These are phyloP conservation scores for Hyles euphorbiae DNA, from an alignment of 1,140 invertebrate species.

Conservation along the genomic window DNA sequence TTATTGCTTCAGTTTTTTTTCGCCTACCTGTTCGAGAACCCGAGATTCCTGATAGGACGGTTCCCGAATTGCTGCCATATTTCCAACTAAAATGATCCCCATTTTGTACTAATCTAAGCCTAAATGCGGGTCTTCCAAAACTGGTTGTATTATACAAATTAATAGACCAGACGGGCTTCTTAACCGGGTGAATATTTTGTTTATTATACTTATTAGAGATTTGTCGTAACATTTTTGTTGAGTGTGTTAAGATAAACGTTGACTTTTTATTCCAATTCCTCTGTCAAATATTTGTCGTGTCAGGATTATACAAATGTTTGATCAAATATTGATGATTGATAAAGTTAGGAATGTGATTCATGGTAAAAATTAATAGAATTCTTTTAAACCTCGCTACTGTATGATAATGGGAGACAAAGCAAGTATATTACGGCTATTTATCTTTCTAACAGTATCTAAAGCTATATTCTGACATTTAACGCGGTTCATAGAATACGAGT, in stretches of 20 bases:
- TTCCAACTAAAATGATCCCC: constrained; percentile 36
- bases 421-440: constrained; percentile 4
- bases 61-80: constrained; percentile 44
- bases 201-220: constrained; percentile 72
- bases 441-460: constrained; percentile 5
- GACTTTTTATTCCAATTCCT: constrained; percentile 31
- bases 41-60: constrained; percentile 50
- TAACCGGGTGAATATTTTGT: constrained; percentile 70
- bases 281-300: constrained; percentile 49
- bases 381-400: background rate
- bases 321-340: constrained; percentile 27
- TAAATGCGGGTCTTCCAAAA: constrained; percentile 22
- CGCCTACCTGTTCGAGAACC: constrained; percentile 59
- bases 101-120: background rate
- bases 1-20: constrained; percentile 71
- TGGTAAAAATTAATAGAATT: too few relatives aligned
- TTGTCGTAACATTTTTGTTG: constrained; percentile 65
- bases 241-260: constrained; percentile 60
- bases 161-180: constrained; percentile 69
- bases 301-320: constrained; percentile 40
- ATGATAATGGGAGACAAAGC: constrained; percentile 7
- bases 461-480: constrained; percentile 4
- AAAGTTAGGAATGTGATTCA: constrained; percentile 11
- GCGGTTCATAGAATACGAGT: constrained; percentile 4
- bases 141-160: constrained; percentile 51